Base-by-base conservation (phyloP, 2,888 invertebrate species). In the Gari tellinella region DNA sequence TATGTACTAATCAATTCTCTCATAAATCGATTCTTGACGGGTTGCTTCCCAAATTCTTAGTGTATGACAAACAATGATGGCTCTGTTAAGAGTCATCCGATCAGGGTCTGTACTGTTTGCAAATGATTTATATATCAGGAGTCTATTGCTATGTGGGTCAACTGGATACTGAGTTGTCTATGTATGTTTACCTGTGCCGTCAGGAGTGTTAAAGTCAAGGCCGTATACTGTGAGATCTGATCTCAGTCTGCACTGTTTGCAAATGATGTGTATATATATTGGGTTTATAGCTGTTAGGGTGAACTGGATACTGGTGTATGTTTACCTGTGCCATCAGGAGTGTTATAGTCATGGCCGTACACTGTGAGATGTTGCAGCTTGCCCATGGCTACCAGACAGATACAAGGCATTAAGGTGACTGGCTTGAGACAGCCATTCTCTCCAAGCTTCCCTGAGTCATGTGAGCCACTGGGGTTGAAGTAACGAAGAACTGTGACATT, bases 381-480 rank as follows among this genome's bases (percentile, higher is more conserved):
- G 15, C 97, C 97, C 8, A 97, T 94, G 0, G 98, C 98, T 37
- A 97, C 98, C 80, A 90, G 97, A 12, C 97, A 95, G 92, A 99
- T 96, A 91, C 95, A 98, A 0, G 99, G 99, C 98, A 99, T 98
- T 65, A 99, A 94, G 93, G 99, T 99, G 69, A 97, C 96, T 88
- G 97, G 98, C 81, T 96, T 95, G 87, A 97, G 98, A 43, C 96
- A 96, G 0, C 98, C 98, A 92, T 98, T 97, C 92, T 99, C 99
- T 0, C 99, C 99, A 78, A 99, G 98, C 72, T 95, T 93, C 0
- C 99, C 99, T 12, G 97, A 96, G 0, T 95, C 95, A 93, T 99
- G 99, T 15, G 98, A 97, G 12, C 99, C 99, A 7, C 98, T 97
- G 0, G 99, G 99, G 93, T 99, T 99, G 92, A 99, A 99, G 92